Percentiles rank a stretch among this genome's conserved stretches.
phyloP scores from a whole-genome alignment of 2,797 vertebrate species.

The Mustela erminea region DNA sequence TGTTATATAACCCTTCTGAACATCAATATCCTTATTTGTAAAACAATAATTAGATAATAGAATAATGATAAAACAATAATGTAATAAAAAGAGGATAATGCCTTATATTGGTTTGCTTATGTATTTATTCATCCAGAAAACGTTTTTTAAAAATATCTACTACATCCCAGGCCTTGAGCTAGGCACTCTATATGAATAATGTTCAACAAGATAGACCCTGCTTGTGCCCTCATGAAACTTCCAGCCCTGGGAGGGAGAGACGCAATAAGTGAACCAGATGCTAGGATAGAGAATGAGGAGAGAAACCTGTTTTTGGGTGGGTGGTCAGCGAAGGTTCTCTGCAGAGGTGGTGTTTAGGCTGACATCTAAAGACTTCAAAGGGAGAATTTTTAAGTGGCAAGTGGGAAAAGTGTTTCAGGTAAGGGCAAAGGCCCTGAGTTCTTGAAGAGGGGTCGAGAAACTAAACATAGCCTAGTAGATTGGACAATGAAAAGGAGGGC shows the following conservation, averaged over 20 bases:
- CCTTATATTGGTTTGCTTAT: constrained; percentile 6
- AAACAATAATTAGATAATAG: background rate
- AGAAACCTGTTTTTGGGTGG: background rate
- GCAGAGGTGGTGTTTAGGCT: background rate
- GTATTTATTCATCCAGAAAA: background rate
- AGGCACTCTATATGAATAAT: background rate
- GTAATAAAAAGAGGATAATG: background rate
- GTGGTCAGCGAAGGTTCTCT: background rate
- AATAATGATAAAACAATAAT: background rate
- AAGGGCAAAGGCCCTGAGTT: background rate
- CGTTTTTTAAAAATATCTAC: background rate
- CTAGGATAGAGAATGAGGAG: background rate
- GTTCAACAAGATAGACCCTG: background rate
- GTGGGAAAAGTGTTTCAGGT: background rate
- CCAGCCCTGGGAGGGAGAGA: background rate
- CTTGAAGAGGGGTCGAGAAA: background rate
- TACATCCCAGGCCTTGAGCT: background rate
- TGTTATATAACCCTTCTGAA: background rate
- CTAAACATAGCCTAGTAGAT: background rate
- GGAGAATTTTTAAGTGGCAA: background rate
- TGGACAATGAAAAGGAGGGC: background rate
- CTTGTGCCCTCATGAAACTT: background rate
- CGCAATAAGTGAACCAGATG: background rate
- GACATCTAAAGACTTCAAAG: background rate
- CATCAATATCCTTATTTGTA: background rate